Conservation (phyloP, 2,797 vertebrate genomes). For the Philypnodon macrostomus region DNA sequence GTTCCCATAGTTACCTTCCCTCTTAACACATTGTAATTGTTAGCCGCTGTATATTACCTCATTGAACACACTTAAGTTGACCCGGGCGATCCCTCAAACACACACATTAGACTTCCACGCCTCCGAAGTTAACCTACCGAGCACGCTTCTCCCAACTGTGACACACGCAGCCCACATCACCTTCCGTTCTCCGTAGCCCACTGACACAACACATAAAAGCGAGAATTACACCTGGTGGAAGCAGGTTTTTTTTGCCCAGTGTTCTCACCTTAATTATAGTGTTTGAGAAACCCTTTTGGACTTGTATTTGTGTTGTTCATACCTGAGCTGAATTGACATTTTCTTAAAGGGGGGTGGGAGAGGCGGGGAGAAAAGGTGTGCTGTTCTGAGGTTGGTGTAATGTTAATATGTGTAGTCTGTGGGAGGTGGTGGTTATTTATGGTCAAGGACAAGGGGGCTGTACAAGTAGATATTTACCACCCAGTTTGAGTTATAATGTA, state of each 20-base stretch:
- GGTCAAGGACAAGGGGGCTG: constrained; percentile 52
- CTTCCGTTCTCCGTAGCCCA: constrained; percentile 50
- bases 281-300: constrained; percentile 32
- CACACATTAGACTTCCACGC: constrained; percentile 36
- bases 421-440: constrained; percentile 64
- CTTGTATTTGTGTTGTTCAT: constrained; percentile 54
- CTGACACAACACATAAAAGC: constrained; percentile 53
- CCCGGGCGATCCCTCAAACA: constrained; percentile 36
- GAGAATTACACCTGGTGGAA: constrained; percentile 56
- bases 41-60: constrained; percentile 49
- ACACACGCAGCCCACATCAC: constrained; percentile 32
- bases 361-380: constrained; percentile 11
- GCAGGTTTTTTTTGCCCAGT: constrained; percentile 47
- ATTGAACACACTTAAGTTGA: constrained; percentile 32
- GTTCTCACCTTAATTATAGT: constrained; percentile 55
- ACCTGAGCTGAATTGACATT: constrained; percentile 43
- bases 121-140: constrained; percentile 28
- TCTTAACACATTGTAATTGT: constrained; percentile 48
- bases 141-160: constrained; percentile 23
- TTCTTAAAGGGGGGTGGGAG: constrained; percentile 19
- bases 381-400: constrained; percentile 47
- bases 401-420: constrained; percentile 51
- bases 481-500: constrained; percentile 55
- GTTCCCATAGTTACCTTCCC: constrained; percentile 51
- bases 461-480: constrained; percentile 60